Percentiles rank a stretch among this genome's conserved stretches.
phyloP scores from a whole-genome alignment of 2,888 invertebrate species.

The Leptodirus hochenwartii region DNA sequence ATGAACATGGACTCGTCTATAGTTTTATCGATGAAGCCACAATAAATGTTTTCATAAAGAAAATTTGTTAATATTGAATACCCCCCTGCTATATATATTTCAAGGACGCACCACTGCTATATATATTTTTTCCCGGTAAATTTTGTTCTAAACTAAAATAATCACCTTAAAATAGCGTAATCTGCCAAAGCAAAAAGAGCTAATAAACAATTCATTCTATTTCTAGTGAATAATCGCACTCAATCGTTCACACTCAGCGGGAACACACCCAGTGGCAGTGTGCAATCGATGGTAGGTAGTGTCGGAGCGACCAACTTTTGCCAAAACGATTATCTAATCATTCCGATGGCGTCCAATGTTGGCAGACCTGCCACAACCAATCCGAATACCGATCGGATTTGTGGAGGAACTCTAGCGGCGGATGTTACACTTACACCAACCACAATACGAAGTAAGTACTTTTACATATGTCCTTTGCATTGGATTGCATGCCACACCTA shows the following conservation, averaged over 20 bases:
- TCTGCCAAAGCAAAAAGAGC: too few species aligned
- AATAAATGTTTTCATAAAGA: too few species aligned
- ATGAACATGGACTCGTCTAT: too few species aligned
- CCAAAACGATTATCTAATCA: constrained; percentile 59
- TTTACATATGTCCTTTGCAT: too few species aligned
- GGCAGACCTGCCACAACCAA: constrained; percentile 37
- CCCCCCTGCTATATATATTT: too few species aligned
- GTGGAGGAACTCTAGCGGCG: constrained; percentile 62
- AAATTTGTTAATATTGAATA: too few species aligned
- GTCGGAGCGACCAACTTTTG: constrained; percentile 50
- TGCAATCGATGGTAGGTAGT: constrained; percentile 45
- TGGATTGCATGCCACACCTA: neutral
- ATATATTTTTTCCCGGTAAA: too few species aligned
- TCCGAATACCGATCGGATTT: constrained; percentile 61
- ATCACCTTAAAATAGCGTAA: too few species aligned
- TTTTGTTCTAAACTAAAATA: too few species aligned
- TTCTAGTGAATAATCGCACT: constrained; percentile 47
- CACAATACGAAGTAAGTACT: constrained; percentile 50
- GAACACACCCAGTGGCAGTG: constrained; percentile 47
- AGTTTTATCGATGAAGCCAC: too few species aligned
- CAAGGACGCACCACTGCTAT: too few species aligned
- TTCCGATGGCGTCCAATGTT: constrained; percentile 58
- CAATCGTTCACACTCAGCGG: constrained; percentile 62
- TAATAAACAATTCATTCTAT: too few species aligned
- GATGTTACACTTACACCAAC: constrained; percentile 50